phyloP scores from a whole-genome alignment of 2,888 invertebrate genomes.

The Cryptocephalus primarius region DNA sequence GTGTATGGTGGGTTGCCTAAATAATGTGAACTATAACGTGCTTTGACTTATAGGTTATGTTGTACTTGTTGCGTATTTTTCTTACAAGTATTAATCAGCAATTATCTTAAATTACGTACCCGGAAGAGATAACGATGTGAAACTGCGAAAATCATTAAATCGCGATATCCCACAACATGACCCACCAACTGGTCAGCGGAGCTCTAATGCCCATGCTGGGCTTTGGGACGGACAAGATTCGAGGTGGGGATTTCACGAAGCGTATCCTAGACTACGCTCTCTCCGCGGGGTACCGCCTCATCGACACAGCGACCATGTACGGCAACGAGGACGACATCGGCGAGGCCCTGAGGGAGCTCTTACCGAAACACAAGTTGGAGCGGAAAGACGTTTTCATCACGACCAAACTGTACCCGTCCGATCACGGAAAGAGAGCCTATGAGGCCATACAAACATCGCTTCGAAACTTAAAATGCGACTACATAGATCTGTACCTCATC shows the following conservation, averaged over 20 bases:
- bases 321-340: slow-evolving; percentile 63
- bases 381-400: slow-evolving; percentile 70
- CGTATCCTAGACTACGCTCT: slow-evolving; percentile 53
- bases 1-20: too few species aligned
- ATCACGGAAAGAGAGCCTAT: slow-evolving; percentile 43
- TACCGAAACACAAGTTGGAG: slow-evolving; percentile 56
- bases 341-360: slow-evolving; percentile 47
- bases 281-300: slow-evolving; percentile 50
- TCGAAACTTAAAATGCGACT: slow-evolving; percentile 48
- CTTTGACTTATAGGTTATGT: too few species aligned
- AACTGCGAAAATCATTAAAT: background rate
- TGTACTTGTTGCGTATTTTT: too few species aligned
- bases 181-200: slow-evolving; percentile 36
- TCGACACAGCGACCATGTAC: slow-evolving; percentile 69
- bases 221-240: slow-evolving; percentile 56
- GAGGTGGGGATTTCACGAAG: slow-evolving; percentile 39
- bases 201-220: slow-evolving; percentile 45
- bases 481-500: slow-evolving; percentile 69
- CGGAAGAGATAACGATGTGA: too few species aligned
- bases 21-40: too few species aligned
- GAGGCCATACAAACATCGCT: slow-evolving; percentile 49
- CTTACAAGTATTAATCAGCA: too few species aligned
- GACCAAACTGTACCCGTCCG: slow-evolving; percentile 56
- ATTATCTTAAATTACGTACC: too few species aligned
- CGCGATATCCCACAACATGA: slow-evolving; percentile 18